Evolutionary conservation across 2,113 vertebrate genomes (phyloP).

Genomic region (Carollia perspicillata): DNA sequence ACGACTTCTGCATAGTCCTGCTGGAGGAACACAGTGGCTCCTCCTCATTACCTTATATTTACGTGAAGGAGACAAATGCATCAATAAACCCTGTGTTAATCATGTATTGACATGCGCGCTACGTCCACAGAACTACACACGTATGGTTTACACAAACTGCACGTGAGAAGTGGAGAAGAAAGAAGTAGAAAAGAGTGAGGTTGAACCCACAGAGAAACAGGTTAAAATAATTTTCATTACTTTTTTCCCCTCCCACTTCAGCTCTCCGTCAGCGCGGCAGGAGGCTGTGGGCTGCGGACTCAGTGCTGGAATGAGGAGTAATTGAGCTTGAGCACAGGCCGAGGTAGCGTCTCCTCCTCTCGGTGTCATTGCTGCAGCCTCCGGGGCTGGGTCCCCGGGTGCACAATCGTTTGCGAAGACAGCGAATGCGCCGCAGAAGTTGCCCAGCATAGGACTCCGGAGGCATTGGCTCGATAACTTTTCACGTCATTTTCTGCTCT

Average conservation of each 20-base stretch:
- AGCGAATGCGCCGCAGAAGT: constrained; percentile 46
- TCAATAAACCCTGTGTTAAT: neutral
- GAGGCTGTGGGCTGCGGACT: constrained; percentile 16
- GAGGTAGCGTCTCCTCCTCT: constrained; percentile 28
- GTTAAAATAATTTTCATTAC: neutral
- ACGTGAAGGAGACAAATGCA: neutral
- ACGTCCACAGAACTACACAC: neutral
- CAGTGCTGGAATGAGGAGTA: constrained; percentile 48
- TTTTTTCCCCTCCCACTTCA: neutral
- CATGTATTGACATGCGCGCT: neutral
- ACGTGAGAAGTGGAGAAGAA: neutral
- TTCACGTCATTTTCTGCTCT: constrained; percentile 77
- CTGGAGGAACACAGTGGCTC: neutral
- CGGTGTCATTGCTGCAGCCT: constrained; percentile 51
- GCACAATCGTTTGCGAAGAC: constrained; percentile 6
- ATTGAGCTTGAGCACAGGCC: neutral
- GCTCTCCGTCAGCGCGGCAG: neutral
- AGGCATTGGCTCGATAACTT: constrained; percentile 80
- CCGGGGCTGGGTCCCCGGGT: neutral
- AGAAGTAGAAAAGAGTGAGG: neutral
- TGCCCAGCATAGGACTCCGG: constrained; percentile 67
- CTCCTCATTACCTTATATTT: neutral
- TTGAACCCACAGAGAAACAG: neutral
- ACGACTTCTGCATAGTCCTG: neutral
- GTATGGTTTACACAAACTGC: neutral